Conservation (phyloP, 2,888 invertebrate genomes). For the Nasonovia ribisnigri region DNA sequence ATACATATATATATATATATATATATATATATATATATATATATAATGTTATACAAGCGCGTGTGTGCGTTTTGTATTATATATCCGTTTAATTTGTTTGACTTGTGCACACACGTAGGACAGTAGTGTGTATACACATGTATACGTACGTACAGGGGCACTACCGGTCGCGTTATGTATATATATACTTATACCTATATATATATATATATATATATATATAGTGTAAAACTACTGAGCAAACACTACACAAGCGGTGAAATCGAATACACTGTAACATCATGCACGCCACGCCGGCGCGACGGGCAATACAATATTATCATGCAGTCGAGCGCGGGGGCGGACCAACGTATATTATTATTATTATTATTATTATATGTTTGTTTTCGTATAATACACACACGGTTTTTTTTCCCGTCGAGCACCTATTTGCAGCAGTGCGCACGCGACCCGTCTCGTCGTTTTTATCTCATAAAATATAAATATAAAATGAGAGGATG, state of each 20-base stretch:
- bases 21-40: no score
- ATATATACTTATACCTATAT: no score
- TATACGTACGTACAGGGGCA: no score
- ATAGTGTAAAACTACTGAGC: slow-evolving; percentile 13
- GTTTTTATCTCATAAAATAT: not conserved
- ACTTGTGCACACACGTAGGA: slow-evolving; percentile 43
- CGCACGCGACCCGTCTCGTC: not conserved
- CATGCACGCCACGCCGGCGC: not conserved
- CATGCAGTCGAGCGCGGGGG: not conserved
- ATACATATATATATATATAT: no score
- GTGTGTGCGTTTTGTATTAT: not conserved
- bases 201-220: not conserved
- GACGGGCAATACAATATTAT: not conserved
- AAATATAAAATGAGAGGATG: no score
- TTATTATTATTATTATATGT: not conserved
- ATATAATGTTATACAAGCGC: not conserved
- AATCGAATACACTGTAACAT: slow-evolving; percentile 5
- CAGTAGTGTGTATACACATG: slow-evolving; percentile 4
- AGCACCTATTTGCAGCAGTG: not conserved
- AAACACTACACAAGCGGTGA: slow-evolving; percentile 38
- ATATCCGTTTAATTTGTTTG: slow-evolving; percentile 55
- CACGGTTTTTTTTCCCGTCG: not conserved
- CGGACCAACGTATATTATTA: not conserved
- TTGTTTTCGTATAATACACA: not conserved
- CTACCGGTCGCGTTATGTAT: not conserved